These are phyloP conservation scores for Spheniscus humboldti DNA, from an alignment of 2,797 vertebrate genomes.

Conservation along the genomic window DNA sequence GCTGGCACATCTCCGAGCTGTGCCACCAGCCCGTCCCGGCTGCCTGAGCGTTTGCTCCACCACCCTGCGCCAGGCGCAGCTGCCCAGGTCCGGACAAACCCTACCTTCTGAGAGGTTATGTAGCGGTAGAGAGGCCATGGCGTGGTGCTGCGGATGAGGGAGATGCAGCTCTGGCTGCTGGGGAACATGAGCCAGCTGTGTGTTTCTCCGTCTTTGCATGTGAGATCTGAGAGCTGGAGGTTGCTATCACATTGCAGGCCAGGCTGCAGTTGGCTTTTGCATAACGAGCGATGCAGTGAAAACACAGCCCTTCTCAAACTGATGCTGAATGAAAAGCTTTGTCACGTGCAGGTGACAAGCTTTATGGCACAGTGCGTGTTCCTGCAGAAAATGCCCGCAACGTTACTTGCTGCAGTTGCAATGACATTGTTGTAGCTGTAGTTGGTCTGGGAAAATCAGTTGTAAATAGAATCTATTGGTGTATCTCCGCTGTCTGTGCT, in stretches of 20 bases:
- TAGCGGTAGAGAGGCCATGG: not conserved
- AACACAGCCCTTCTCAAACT: not conserved
- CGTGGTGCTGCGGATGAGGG: fast-evolving
- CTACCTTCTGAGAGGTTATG: not conserved
- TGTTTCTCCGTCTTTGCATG: fast-evolving
- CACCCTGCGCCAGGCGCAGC: not conserved
- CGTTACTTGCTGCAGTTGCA: not conserved
- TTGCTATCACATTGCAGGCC: not conserved
- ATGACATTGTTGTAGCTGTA: not conserved
- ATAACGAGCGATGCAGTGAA: not conserved
- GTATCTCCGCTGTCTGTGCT: not conserved
- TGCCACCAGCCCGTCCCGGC: not conserved
- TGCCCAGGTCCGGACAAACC: not conserved
- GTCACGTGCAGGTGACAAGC: not conserved
- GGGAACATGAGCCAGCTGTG: not conserved
- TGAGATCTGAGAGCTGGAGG: not conserved
- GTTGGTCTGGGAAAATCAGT: not conserved
- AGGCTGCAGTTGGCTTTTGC: not conserved
- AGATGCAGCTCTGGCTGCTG: not conserved
- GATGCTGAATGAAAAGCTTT: not conserved
- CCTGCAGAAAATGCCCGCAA: not conserved
- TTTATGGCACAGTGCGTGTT: not conserved
- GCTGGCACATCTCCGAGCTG: not conserved
- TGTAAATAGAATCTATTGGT: not conserved
- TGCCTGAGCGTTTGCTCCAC: not conserved